Evolutionary conservation across 2,888 invertebrate genomes (phyloP).

Genomic region (Caenorhabditis angaria): DNA sequence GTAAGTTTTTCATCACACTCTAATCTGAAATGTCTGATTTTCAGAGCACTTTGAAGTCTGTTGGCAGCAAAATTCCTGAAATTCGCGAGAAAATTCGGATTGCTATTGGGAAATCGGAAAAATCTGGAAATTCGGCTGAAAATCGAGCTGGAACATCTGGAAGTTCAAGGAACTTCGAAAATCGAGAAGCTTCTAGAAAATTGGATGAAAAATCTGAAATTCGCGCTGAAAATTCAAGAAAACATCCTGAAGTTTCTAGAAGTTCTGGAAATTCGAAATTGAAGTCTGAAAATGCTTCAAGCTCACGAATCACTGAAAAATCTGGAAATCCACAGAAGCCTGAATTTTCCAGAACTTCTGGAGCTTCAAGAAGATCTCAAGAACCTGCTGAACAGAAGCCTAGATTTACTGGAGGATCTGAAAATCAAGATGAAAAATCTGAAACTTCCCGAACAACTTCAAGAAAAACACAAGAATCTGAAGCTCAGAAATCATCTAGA

Average conservation of each 20-base stretch:
- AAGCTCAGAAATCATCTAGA: too few species aligned
- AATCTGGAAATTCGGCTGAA: neutral
- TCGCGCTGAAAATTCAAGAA: neutral
- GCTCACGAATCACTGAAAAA: too few species aligned
- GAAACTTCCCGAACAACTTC: neutral
- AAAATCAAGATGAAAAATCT: neutral
- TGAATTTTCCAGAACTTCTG: neutral
- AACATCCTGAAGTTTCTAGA: neutral
- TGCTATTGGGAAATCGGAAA: neutral
- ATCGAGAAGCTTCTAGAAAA: neutral
- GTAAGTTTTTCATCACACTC: neutral
- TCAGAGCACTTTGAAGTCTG: neutral
- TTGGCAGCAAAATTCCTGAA: neutral
- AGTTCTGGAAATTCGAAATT: neutral
- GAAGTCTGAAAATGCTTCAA: too few species aligned
- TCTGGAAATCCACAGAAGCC: neutral
- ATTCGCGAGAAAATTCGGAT: neutral
- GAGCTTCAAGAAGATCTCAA: neutral
- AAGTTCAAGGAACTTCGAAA: neutral
- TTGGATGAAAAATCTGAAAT: neutral
- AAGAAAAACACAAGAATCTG: too few species aligned
- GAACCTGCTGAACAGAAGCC: neutral
- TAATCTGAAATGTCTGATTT: neutral
- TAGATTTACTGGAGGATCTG: neutral
- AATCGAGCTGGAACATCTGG: neutral